These are phyloP conservation scores for Andrena bicolor DNA, from an alignment of 2,888 invertebrate species.

Conservation along the genomic window DNA sequence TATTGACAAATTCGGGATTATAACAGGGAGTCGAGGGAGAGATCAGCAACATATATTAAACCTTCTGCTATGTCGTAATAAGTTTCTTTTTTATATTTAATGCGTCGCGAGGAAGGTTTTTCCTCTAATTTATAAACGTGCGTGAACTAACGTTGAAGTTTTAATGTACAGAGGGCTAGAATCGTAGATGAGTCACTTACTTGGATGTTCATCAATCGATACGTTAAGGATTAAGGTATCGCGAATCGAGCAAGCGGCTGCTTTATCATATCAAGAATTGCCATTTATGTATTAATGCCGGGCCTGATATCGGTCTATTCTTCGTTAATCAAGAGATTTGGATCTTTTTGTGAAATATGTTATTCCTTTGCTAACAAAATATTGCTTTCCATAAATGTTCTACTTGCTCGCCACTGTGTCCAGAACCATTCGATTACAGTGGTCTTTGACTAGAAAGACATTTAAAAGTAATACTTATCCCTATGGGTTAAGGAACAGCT, in stretches of 20 bases:
- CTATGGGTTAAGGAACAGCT: not conserved
- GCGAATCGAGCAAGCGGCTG: not conserved
- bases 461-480: not conserved
- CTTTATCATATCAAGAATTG: constrained; percentile 1
- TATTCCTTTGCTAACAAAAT: not conserved
- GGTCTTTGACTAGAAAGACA: constrained; percentile 12
- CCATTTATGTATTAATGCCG: constrained; percentile 5
- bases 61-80: constrained; percentile 1
- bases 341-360: not conserved
- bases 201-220: constrained; percentile 4
- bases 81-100: constrained; percentile 13
- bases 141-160: not conserved
- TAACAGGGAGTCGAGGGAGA: constrained; percentile 5
- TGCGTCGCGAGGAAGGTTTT: not conserved
- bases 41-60: constrained; percentile 16
- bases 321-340: not conserved
- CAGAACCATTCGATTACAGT: not conserved
- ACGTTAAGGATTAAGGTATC: not conserved
- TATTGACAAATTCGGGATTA: constrained; percentile 16
- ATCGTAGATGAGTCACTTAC: constrained; percentile 10
- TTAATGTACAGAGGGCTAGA: constrained; percentile 10
- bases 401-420: not conserved
- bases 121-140: constrained; percentile 7
- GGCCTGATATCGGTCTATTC: not conserved
- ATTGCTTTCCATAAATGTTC: not conserved